Evolutionary conservation across 2,113 vertebrate genomes (phyloP).

Genomic region (Tragelaphus scriptus): DNA sequence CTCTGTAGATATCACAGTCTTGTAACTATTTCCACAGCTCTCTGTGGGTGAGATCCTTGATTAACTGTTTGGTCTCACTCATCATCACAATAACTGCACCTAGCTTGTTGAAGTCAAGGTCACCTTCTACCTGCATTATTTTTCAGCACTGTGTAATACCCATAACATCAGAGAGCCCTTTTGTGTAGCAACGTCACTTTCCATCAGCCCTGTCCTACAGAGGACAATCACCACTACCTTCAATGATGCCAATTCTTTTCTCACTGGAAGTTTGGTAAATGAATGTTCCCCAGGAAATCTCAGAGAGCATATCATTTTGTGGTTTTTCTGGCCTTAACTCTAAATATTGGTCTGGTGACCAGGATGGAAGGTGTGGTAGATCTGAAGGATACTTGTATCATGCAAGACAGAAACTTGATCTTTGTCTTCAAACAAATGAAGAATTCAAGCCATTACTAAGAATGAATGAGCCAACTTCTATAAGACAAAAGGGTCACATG

Average conservation of each 20-base stretch:
- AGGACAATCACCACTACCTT: background rate
- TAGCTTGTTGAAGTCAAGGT: background rate
- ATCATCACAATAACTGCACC: background rate
- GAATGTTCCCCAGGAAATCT: background rate
- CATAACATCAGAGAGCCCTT: background rate
- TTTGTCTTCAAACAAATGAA: background rate
- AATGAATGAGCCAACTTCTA: background rate
- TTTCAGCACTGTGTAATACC: background rate
- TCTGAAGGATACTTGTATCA: background rate
- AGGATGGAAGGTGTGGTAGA: background rate
- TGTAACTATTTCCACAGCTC: background rate
- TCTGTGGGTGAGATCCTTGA: background rate
- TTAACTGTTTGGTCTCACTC: background rate
- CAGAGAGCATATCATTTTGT: background rate
- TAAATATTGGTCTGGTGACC: background rate
- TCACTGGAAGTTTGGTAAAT: background rate
- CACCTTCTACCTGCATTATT: background rate
- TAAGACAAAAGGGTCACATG: background rate
- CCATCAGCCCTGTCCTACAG: background rate
- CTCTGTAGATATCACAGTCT: background rate
- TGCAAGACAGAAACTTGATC: background rate
- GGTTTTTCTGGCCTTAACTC: background rate
- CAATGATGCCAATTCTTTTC: background rate
- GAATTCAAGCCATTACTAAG: background rate
- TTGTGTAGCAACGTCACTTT: background rate